A percentile compares a stretch with the other conserved stretches of the same genome.
Evolutionary conservation across 2,113 vertebrate species (phyloP).

Genomic region (Corvus hawaiiensis): DNA sequence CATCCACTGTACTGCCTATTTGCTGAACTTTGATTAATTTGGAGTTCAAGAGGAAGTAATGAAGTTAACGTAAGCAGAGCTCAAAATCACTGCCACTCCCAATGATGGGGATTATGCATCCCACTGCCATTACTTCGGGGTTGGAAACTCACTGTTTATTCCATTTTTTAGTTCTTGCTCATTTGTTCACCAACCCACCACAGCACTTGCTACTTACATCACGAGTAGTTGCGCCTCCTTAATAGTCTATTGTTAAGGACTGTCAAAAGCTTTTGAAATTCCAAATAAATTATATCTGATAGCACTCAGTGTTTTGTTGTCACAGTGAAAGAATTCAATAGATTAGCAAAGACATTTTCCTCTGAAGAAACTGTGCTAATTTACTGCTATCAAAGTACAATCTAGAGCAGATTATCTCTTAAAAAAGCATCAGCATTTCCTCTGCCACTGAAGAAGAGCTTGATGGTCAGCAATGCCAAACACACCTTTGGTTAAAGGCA

Average conservation of each 20-base stretch:
- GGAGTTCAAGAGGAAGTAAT: background rate
- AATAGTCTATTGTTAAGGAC: background rate
- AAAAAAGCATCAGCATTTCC: background rate
- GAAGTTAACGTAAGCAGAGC: background rate
- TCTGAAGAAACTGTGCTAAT: slow-evolving; percentile 11
- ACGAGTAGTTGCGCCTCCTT: background rate
- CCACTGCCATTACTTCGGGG: background rate
- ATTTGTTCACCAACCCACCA: background rate
- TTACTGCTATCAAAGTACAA: background rate
- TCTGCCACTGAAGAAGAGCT: background rate
- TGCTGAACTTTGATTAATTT: background rate
- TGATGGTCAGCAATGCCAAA: background rate
- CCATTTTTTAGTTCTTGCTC: background rate
- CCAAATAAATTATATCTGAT: background rate
- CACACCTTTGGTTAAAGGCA: background rate
- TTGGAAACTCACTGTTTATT: background rate
- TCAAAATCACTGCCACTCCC: background rate
- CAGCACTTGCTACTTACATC: background rate
- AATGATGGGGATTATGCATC: background rate
- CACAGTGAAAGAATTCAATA: slow-evolving; percentile 21
- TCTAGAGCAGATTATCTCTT: background rate
- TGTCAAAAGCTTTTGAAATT: slow-evolving; percentile 26
- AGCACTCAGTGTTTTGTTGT: background rate
- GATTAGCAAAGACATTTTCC: background rate
- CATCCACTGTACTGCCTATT: background rate